Percentiles rank a stretch among this genome's conserved stretches.
Conservation (phyloP, 2,113 vertebrate genomes). For the Pungitius pungitius region DNA sequence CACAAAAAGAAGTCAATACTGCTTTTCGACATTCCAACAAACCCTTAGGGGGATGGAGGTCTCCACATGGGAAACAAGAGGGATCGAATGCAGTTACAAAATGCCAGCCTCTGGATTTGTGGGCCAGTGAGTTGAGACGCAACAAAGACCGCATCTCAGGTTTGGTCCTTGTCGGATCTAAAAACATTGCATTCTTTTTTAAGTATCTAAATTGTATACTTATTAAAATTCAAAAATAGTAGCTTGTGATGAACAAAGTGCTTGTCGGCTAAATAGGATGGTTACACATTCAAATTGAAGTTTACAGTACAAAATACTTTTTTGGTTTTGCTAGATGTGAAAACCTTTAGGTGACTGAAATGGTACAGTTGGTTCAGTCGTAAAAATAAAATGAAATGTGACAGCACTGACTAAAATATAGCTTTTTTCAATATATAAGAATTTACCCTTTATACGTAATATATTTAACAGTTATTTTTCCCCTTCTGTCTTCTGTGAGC, state of each 20-base stretch:
- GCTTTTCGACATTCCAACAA: neutral
- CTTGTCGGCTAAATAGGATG: neutral
- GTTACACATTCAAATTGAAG: neutral
- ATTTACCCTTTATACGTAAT: too few species aligned
- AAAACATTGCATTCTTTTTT: too few species aligned
- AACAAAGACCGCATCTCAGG: neutral
- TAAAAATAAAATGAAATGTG: neutral
- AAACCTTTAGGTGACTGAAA: neutral
- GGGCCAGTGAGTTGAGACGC: neutral
- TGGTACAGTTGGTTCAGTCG: neutral
- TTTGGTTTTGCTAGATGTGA: neutral
- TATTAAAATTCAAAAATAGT: neutral
- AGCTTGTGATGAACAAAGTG: conserved; percentile 1
- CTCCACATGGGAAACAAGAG: neutral
- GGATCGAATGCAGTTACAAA: neutral
- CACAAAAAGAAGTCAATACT: too few species aligned
- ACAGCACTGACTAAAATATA: neutral
- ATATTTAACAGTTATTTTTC: neutral
- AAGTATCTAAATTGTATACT: neutral
- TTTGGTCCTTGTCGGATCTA: neutral
- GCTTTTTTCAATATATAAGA: neutral
- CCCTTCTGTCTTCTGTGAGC: neutral
- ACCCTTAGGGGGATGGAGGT: neutral
- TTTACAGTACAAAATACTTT: neutral
- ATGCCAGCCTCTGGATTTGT: neutral